Evolutionary conservation across 2,888 invertebrate species (phyloP), one percentile per base, ranked within the genome.

Genomic region (Falcaria lacertinaria): DNA sequence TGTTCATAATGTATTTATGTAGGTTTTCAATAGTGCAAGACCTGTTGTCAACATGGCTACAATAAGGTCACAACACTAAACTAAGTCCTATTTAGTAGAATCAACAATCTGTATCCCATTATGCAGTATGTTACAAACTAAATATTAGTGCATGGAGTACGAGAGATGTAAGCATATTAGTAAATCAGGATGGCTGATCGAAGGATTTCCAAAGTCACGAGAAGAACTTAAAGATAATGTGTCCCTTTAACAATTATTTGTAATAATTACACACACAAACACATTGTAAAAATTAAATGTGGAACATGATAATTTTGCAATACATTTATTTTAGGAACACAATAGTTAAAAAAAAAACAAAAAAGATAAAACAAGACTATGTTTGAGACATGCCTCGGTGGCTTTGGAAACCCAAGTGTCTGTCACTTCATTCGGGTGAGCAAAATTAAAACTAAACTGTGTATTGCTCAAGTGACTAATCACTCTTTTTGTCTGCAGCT

Each of bases 401-500:
- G 69, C 85, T 86, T 85, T 82, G 83, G 83, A 87, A 84, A 85
- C 72, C 77, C 72, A 63, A 60, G 58, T 54, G 45, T 58, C 66
- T 57, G 71, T 76, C 80, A 78, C 79, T 74, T 76, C 60, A 64
- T 67, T 28, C 47, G 65, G 80, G 72, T 81, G 84, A 86, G 84
- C 83, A 80, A 79, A 80, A 84, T 83, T 83, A 84, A 77, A 82
- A 81, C 81, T 85, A 85, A 64, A 78, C 74, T 11, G 11, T 66
- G 50, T 63, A 61, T 47, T 52, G 52, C 59, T 47, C 47, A 47
- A 52, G 50, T 53, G 52, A 72, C 79, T 89, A 89, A 69, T 88
- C 89, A 48, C 77, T 74, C 74, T 89, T 89, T 70, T 89, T 88
- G 71, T 88, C 89, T 49, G 81, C 69, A 13, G 69, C 84, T 89